Evolutionary conservation across 2,797 vertebrate species (phyloP), one percentile per base, ranked within the genome.

Genomic region (Okamejei kenojei): DNA sequence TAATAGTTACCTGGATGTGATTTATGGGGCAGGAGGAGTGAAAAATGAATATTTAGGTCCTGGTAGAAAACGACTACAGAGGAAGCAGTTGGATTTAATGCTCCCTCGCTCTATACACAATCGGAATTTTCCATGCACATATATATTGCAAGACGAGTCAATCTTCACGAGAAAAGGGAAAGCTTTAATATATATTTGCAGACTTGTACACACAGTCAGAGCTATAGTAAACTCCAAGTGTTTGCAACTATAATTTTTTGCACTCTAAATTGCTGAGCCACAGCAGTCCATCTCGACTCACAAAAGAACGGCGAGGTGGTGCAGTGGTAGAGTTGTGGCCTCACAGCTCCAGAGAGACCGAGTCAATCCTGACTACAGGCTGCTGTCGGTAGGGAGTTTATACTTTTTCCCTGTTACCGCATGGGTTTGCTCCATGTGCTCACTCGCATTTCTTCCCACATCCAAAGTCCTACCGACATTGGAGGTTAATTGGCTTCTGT

Each of bases 1-100:
- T 0, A 93, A 95, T 94, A 94, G 81, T 81, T 58, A 26, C 54
- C 23, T 61, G 7, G 45, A 80, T 45, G 80, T 71, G 68, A 17
- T 71, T 19, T 71, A 7, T 45, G 35, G 35, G 80, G 45, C 26
- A 45, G 38, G 13, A 80, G 21, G 38, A 1, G 45, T 45, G 38
- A 81, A 79, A 79, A 26, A 81, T 21, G 38, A 81, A 81, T 81
- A 54, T 54, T 81, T 81, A 45, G 38, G 8, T 26, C 19, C 79
- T 54, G 79, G 21, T 3, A 13, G 23, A 21, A 81, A 81, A 38
- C 79, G 7, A 21, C 68, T 32, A 32, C 29, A 32, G 17, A 54
- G 35, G 29, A 90, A 11, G 23, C n/a, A 73, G 35, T 91, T 68
- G n/a, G 71, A 91, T 54, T 91, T n/a, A 63, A 91, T 26, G n/a